These are phyloP conservation scores for Tympanuchus pallidicinctus DNA, from an alignment of 2,113 vertebrate species.

Conservation along the genomic window DNA sequence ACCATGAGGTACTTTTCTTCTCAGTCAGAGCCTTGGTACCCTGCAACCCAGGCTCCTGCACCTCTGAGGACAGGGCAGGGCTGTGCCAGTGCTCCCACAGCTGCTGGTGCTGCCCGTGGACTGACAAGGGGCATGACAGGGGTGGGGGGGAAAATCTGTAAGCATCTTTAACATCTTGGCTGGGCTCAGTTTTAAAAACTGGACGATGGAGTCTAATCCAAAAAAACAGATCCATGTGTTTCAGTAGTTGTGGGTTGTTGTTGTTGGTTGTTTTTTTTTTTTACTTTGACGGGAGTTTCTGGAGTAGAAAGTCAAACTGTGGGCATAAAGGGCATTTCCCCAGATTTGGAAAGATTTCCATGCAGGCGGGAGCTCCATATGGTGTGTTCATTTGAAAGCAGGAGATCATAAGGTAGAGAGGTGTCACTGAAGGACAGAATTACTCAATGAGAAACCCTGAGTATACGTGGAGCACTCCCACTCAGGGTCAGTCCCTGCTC, in stretches of 20 bases:
- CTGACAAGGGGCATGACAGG: neutral
- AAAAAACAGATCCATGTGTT: neutral
- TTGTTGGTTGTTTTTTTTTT: neutral
- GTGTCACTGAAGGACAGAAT: neutral
- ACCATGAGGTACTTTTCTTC: neutral
- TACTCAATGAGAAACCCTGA: neutral
- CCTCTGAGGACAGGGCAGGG: neutral
- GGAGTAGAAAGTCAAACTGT: neutral
- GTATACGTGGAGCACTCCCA: neutral
- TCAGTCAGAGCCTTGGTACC: neutral
- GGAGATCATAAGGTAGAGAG: neutral
- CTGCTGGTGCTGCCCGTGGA: neutral
- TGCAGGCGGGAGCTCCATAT: neutral
- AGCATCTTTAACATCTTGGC: neutral
- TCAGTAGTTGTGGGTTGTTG: neutral
- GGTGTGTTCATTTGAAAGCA: neutral
- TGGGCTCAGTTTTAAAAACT: neutral
- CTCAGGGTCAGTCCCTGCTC: neutral
- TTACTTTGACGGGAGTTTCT: neutral
- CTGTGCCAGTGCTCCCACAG: neutral
- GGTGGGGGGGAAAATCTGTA: neutral
- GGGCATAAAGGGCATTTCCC: neutral
- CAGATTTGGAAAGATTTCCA: neutral
- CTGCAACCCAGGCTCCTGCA: neutral
- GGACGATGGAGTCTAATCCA: neutral